Percentiles rank a stretch among this genome's conserved stretches.
These are phyloP conservation scores for Centroberyx gerrardi DNA, from an alignment of 2,797 vertebrate genomes.

Conservation along the genomic window DNA sequence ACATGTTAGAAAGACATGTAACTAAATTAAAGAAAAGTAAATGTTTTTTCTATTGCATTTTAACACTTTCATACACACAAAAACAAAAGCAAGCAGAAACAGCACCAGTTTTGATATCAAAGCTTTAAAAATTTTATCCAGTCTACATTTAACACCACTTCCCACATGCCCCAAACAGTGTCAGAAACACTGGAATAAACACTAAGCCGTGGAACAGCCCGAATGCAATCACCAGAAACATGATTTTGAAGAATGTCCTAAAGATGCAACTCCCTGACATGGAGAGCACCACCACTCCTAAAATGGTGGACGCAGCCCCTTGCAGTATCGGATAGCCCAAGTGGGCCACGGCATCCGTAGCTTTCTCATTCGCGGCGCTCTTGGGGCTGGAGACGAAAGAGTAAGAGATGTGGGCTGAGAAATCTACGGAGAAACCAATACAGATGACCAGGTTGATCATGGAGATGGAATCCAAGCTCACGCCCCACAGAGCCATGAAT, in stretches of 20 bases:
- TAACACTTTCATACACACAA: neutral
- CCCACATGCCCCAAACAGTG: constrained; percentile 72
- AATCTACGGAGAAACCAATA: constrained; percentile 93
- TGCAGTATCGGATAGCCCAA: constrained; percentile 90
- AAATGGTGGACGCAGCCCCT: constrained; percentile 88
- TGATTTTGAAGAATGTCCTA: constrained; percentile 91
- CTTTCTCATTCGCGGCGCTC: constrained; percentile 73
- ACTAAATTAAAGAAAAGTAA: too few relatives aligned
- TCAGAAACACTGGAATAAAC: constrained; percentile 92
- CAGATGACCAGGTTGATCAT: constrained; percentile 93
- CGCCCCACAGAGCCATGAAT: constrained; percentile 88
- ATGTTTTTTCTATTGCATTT: too few relatives aligned
- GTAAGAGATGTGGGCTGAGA: constrained; percentile 91
- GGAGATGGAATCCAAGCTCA: constrained; percentile 91
- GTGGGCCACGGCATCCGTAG: constrained; percentile 81
- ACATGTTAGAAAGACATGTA: too few relatives aligned
- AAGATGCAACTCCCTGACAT: constrained; percentile 89
- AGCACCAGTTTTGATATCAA: neutral
- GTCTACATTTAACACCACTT: constrained; percentile 16
- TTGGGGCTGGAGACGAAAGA: constrained; percentile 85
- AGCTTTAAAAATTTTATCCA: neutral
- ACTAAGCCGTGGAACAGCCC: constrained; percentile 87
- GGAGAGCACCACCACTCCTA: constrained; percentile 87
- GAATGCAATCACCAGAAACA: constrained; percentile 90
- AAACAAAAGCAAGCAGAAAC: neutral